Evolutionary conservation across 1,140 invertebrate genomes (phyloP), one percentile per base, ranked within the genome.

Genomic region (Panulirus ornatus): DNA sequence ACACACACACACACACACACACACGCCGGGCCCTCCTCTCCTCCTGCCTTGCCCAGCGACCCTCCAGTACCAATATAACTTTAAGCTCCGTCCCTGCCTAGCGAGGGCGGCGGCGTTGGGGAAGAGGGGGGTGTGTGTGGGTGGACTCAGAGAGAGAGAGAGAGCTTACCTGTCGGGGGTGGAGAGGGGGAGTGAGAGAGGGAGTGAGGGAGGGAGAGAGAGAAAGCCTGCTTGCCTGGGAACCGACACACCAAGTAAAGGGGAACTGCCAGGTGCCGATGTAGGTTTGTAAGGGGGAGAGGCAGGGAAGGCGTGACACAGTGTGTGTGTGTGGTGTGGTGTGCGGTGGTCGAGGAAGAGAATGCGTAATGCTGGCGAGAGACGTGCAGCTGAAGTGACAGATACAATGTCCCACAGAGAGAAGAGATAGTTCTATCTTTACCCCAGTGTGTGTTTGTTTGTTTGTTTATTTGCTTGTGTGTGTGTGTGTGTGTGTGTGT

Each of bases 181-280:
- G n/a, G 9, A 58, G 11, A 58, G 51, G 44, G 44, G 44, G 44
- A 47, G 44, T 47, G 44, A 6, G 44, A 47, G 5, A 14, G 14
- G 44, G 14, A 14, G 44, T 6, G 1, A 58, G 54, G 22, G 14
- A 58, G 54, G 22, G 14, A 58, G 54, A 58, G 14, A 58, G 1
- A 22, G 58, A 66, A 27, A 6, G 58, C n/a, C n/a, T n/a, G n/a
- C n/a, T n/a, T n/a, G n/a, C n/a, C 3, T 30, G 58, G 58, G 22
- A 66, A 30, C n/a, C n/a, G 14, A 66, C 58, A 66, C 58, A 66
- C 58, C 58, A 66, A 66, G 58, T 66, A 66, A 66, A 66, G 58
- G 22, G n/a, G 58, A 66, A 27, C 58, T 66, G 30, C 11, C n/a
- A 27, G 58, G 5, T n/a, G 11, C 51, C 16, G 16, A 19, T 58